Base-by-base conservation (phyloP, 1,140 invertebrate genomes). In the Sitodiplosis mosellana region DNA sequence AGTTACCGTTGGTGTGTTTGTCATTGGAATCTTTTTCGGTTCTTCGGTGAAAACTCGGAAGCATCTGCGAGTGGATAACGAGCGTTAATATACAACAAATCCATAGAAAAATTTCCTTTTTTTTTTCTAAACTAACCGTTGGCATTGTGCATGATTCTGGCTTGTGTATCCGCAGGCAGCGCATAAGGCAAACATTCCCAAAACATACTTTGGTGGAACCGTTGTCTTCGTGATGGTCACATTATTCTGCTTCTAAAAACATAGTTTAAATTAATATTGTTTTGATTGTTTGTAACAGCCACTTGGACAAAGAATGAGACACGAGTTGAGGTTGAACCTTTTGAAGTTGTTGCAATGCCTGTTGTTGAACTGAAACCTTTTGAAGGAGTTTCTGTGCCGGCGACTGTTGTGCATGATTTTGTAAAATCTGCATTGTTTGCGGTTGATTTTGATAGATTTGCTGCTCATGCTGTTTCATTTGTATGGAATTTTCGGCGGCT, bases 121-220 rank as follows among this genome's bases (percentile, higher is more conserved):
- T n/a, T n/a, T n/a, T n/a, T n/a, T n/a, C n/a, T n/a, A n/a, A n/a
- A 48, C 27, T 19, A 48, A 81, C 57, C 81, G 70, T 59, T 76
- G 67, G 60, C 82, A 86, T 42, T 70, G 72, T 56, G 75, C 78
- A 58, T 83, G 82, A 59, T 83, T 76, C 53, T 70, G 67, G 14
- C 80, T 80, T 41, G 75, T 73, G 53, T 78, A 77, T 18, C 81
- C 81, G 56, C 82, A 86, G 49, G 69, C 66, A 46, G 74, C 71
- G 61, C 82, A 86, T 1, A 84, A 68, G 17, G 81, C 81, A 44
- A 79, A 62, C 60, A 74, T 77, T 36, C 81, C 81, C 17, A 76
- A 70, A 17, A 82, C 69, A 48, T 70, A 70, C 52, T 75, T 76
- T 14, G 77, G 72, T 6, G 62, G 66, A 4, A 64, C 70, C 12